A percentile compares a stretch with the other conserved stretches of the same genome.
Conservation (phyloP, 2,888 invertebrate species). For the Panzeria rudis region DNA sequence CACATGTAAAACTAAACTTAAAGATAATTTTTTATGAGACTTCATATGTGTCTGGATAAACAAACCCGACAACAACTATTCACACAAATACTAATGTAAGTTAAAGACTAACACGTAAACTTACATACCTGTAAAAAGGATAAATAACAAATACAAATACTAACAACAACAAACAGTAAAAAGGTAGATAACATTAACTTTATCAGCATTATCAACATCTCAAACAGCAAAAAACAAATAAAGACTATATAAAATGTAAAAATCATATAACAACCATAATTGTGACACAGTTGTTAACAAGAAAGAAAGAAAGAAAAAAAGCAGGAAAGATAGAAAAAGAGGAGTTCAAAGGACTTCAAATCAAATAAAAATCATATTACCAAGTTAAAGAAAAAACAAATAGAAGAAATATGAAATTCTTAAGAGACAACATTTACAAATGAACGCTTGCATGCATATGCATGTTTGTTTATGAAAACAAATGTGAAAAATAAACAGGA, state of each 20-base stretch:
- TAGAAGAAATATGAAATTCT: slow-evolving; percentile 4
- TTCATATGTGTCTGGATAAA: not conserved
- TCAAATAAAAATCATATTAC: slow-evolving; percentile 15
- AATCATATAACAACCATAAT: slow-evolving; percentile 14
- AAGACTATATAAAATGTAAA: not conserved
- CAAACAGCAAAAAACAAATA: not conserved
- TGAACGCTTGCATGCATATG: slow-evolving; percentile 6
- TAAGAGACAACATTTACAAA: slow-evolving; percentile 5
- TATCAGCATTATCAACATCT: slow-evolving; percentile 8
- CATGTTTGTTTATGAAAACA: slow-evolving; percentile 27
- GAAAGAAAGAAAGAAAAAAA: not conserved
- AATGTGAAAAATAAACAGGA: slow-evolving; percentile 23
- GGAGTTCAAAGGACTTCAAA: not conserved
- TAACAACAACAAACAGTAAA: slow-evolving; percentile 1
- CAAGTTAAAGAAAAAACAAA: not conserved
- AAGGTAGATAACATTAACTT: slow-evolving; percentile 9
- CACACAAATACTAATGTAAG: not conserved
- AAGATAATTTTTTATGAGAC: slow-evolving; percentile 8
- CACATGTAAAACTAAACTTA: not conserved
- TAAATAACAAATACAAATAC: not conserved
- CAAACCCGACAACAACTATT: not conserved
- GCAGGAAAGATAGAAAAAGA: not conserved
- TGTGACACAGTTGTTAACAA: slow-evolving; percentile 4
- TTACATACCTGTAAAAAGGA: not conserved
- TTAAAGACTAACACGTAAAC: not conserved